phyloP scores from a whole-genome alignment of 2,888 invertebrate species.

The Nymphalis urticae region DNA sequence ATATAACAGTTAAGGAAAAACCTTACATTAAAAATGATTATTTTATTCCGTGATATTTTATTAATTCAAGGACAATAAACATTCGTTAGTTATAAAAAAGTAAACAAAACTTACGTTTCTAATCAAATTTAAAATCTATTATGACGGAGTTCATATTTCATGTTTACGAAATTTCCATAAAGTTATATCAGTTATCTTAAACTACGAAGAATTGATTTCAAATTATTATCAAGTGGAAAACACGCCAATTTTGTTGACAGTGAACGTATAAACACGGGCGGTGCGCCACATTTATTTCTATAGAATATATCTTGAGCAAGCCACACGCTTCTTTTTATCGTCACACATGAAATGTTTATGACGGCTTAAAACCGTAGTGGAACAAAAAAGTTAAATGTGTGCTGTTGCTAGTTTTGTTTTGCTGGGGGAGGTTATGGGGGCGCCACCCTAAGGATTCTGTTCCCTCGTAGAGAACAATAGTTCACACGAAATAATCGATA shows the following conservation, averaged over 20 bases:
- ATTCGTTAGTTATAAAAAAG: no score
- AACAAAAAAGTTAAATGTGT: constrained; percentile 39
- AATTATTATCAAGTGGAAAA: constrained; percentile 11
- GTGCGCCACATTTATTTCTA: constrained; percentile 19
- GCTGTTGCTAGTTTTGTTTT: constrained; percentile 32
- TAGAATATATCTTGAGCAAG: constrained; percentile 30
- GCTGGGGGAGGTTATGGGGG: constrained; percentile 35
- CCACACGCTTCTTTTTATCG: constrained; percentile 33
- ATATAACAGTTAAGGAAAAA: no score
- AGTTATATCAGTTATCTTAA: background rate
- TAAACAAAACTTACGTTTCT: no score
- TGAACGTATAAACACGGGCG: constrained; percentile 1
- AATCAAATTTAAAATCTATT: no score
- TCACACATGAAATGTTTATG: constrained; percentile 42
- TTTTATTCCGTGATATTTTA: no score
- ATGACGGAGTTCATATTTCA: no score
- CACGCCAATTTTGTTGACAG: constrained; percentile 15
- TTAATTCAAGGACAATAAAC: no score
- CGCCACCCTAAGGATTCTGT: constrained; percentile 73
- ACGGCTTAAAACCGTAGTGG: constrained; percentile 41
- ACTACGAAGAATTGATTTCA: constrained; percentile 1
- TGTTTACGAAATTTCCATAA: background rate
- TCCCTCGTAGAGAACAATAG: constrained; percentile 70
- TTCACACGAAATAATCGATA: constrained; percentile 76
- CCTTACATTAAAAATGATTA: no score